Evolutionary conservation across 2,797 vertebrate genomes (phyloP).

Genomic region (Myotis planiceps): DNA sequence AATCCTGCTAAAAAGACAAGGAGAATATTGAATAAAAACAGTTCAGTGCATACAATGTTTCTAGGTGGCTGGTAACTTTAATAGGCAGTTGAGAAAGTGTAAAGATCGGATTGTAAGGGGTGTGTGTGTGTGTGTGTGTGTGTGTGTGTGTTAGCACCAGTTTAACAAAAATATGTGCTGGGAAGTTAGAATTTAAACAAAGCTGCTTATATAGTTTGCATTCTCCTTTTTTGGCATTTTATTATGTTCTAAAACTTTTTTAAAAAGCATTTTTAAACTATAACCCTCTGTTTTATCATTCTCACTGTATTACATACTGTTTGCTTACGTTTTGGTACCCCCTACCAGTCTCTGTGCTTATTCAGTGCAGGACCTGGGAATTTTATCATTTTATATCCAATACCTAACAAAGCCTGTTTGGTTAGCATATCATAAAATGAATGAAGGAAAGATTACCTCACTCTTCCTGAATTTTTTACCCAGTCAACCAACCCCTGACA

Average conservation of each 20-base stretch:
- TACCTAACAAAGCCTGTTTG: neutral
- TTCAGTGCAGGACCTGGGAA: neutral
- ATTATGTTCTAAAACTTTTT: conserved; percentile 10
- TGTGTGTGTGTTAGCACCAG: neutral
- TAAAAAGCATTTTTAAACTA: neutral
- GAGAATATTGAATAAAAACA: neutral
- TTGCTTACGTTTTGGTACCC: neutral
- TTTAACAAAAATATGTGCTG: neutral
- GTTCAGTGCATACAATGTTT: neutral
- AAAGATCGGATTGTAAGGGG: neutral
- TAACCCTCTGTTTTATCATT: conserved; percentile 30
- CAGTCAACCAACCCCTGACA: neutral
- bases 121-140: neutral
- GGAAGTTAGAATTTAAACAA: neutral
- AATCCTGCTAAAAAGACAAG: conserved; percentile 6
- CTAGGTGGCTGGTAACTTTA: neutral
- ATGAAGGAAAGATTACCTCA: neutral
- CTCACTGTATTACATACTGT: neutral
- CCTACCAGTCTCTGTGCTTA: neutral
- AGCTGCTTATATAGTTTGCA: neutral
- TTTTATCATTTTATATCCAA: neutral
- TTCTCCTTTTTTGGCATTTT: neutral
- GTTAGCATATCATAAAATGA: neutral
- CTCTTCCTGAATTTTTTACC: neutral
- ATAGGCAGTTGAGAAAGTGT: neutral